phyloP scores from a whole-genome alignment of 2,797 vertebrate genomes.

The Menidia menidia region DNA sequence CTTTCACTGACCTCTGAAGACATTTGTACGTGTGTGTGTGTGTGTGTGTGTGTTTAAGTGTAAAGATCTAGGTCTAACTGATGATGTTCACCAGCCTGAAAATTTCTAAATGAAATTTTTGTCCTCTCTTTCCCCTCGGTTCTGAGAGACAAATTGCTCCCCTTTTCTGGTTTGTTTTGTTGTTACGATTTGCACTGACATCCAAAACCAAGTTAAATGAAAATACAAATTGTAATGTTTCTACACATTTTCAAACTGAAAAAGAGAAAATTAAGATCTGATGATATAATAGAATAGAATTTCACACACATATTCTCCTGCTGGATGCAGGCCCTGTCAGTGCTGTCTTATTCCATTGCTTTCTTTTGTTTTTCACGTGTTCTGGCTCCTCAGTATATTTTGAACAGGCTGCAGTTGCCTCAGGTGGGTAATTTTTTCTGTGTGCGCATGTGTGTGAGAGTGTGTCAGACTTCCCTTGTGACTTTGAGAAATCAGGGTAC shows the following conservation, averaged over 20 bases:
- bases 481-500: conserved; percentile 65
- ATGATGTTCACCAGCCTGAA: conserved; percentile 16
- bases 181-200: background rate
- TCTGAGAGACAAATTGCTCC: conserved; percentile 15
- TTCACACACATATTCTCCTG: background rate
- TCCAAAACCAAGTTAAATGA: background rate
- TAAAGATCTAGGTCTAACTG: conserved; percentile 25
- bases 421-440: conserved; percentile 51
- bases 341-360: conserved; percentile 16
- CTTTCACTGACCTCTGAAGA: background rate
- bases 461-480: conserved; percentile 49
- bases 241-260: background rate
- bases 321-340: conserved; percentile 2
- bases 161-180: conserved; percentile 4
- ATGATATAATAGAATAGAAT: background rate
- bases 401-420: conserved; percentile 45
- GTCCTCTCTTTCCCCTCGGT: conserved; percentile 9
- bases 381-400: conserved; percentile 35
- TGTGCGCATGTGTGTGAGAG: conserved; percentile 30
- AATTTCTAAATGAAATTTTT: conserved; percentile 40
- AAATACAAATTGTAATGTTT: conserved; percentile 7
- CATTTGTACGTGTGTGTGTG: background rate
- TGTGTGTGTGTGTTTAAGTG: conserved; percentile 1
- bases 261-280: background rate
- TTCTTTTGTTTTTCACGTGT: conserved; percentile 18